Evolutionary conservation across 2,113 vertebrate species (phyloP), one percentile per base, ranked within the genome.

Genomic region (Oryzias curvinotus): DNA sequence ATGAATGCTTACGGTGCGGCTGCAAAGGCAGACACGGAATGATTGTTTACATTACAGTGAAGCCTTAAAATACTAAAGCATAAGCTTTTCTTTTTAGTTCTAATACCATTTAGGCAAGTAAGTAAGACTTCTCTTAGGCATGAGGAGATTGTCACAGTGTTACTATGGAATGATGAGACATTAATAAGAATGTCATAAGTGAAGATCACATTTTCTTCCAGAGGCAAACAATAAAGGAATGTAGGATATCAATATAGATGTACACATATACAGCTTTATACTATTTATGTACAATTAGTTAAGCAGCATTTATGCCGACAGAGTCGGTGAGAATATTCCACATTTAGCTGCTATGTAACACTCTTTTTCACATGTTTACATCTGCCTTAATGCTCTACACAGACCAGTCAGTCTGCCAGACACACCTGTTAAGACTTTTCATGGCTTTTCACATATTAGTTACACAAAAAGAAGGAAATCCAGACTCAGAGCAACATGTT

Each of bases 301-400:
- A 77, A 80, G 78, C 63, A 68, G 70, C 47, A 75, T 75, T 68
- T 57, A 52, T 30, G 74, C 70, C 54, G 76, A 78, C 79, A 81
- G 54, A 66, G 61, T 65, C 60, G 62, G 69, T 72, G 73, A 71
- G 73, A 77, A 57, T 60, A 77, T 69, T 73, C 50, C 57, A 65
- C 65, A 57, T 68, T 78, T 66, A 69, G 82, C 76, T 75, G 75
- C 56, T 70, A 65, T 83, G 80, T 73, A 81, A 75, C 78, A 70
- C 81, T 85, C 84, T 87, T 82, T 86, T 87, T 87, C 76, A 85
- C 82, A 88, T 76, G 68, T 87, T 75, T 88, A 89, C 85, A 86
- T 76, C 80, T 30, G 5, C 4, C 52, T 19, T 15, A 21, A 48
- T 54, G 65, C 23, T 56, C 30, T 25, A 50, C 49, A 51, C 43